Percentiles rank a stretch among this genome's conserved stretches.
Evolutionary conservation across 1,140 invertebrate species (phyloP).

Genomic region (Magallana gigas): DNA sequence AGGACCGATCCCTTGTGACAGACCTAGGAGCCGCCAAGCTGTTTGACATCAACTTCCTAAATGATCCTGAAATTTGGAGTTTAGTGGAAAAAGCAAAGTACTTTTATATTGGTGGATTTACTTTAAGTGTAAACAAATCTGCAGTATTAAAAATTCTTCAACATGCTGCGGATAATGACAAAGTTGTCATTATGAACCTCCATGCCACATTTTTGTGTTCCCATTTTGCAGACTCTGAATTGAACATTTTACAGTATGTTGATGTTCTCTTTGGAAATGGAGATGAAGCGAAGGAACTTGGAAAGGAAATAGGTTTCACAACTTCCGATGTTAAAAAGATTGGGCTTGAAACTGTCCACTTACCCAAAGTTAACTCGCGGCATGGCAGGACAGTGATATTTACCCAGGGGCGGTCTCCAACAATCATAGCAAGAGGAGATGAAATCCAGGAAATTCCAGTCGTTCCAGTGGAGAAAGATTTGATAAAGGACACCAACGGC

Average conservation of each 20-base stretch:
- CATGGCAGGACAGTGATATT: constrained; percentile 87
- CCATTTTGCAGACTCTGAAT: constrained; percentile 91
- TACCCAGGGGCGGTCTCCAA: constrained; percentile 93
- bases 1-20: constrained; percentile 93
- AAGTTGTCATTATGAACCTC: constrained; percentile 94
- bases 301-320: constrained; percentile 86
- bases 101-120: constrained; percentile 97
- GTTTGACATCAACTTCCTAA: constrained; percentile 92
- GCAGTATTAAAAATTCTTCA: constrained; percentile 90
- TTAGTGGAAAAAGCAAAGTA: constrained; percentile 89
- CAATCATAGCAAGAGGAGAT: constrained; percentile 87
- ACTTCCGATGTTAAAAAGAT: constrained; percentile 90
- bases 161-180: constrained; percentile 86
- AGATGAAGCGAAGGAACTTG: constrained; percentile 91
- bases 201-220: constrained; percentile 97
- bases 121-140: constrained; percentile 94
- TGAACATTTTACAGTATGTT: constrained; percentile 92
- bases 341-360: constrained; percentile 86
- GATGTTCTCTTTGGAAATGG: constrained; percentile 99
- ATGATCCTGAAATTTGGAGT: constrained; percentile 86
- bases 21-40: constrained; percentile 96
- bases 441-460: constrained; percentile 67
- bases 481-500: constrained; percentile 93
- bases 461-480: constrained; percentile 60
- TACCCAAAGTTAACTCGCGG: constrained; percentile 89